These are phyloP conservation scores for Drosophila formosana DNA, from an alignment of 2,888 invertebrate genomes.

Conservation along the genomic window DNA sequence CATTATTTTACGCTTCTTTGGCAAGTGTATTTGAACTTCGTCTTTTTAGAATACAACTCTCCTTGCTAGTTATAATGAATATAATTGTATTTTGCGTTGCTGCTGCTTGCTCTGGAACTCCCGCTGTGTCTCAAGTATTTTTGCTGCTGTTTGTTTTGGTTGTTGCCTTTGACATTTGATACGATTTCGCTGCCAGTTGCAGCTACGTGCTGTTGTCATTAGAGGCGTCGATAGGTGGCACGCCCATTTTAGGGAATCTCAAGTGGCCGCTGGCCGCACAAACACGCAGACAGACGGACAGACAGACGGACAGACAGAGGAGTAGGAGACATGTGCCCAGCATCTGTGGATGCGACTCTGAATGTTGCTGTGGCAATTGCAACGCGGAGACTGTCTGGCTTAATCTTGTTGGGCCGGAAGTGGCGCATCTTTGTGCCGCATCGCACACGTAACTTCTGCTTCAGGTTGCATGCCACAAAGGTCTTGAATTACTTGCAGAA, in stretches of 20 bases:
- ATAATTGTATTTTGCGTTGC: slow-evolving; percentile 5
- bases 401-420: slow-evolving; percentile 53
- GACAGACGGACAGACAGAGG: background rate
- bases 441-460: slow-evolving; percentile 39
- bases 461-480: slow-evolving; percentile 40
- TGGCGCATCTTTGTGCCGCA: slow-evolving; percentile 15
- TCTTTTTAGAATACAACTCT: background rate
- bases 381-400: background rate
- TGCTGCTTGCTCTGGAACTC: background rate
- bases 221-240: slow-evolving; percentile 64
- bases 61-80: slow-evolving; percentile 1
- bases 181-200: slow-evolving; percentile 7
- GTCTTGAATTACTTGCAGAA: slow-evolving; percentile 46
- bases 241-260: slow-evolving; percentile 35
- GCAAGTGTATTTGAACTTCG: background rate
- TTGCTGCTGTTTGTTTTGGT: slow-evolving; percentile 22
- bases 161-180: slow-evolving; percentile 36
- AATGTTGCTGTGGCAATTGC: background rate
- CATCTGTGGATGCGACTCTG: slow-evolving; percentile 51
- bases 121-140: slow-evolving; percentile 9
- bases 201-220: slow-evolving; percentile 30
- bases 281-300: background rate
- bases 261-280: slow-evolving; percentile 41
- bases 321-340: slow-evolving; percentile 57
- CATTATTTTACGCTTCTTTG: background rate